A percentile compares a stretch with the other conserved stretches of the same genome.
These are phyloP conservation scores for Erethizon dorsatum DNA, from an alignment of 2,797 vertebrate genomes.

Conservation along the genomic window DNA sequence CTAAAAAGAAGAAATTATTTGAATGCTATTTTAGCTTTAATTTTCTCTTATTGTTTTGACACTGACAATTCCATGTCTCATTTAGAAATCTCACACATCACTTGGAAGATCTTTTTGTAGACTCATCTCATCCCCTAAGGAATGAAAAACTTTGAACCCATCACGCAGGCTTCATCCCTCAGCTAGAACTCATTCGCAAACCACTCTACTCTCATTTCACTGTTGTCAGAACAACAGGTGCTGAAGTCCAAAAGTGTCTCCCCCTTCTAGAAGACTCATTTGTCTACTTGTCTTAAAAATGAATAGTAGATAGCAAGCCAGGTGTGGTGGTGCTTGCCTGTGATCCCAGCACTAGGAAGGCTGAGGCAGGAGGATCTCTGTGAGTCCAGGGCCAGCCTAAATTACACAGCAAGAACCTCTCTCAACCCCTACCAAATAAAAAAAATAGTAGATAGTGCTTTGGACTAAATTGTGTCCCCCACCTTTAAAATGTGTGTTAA, in stretches of 20 bases:
- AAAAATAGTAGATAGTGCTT: neutral
- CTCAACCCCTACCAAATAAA: neutral
- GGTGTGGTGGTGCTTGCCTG: neutral
- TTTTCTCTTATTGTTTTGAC: slow-evolving; percentile 41
- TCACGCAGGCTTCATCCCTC: neutral
- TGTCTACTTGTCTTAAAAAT: neutral
- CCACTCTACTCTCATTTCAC: neutral
- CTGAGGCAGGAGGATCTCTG: neutral
- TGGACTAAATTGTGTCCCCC: neutral
- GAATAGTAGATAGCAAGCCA: neutral
- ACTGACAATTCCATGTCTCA: neutral
- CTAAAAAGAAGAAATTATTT: neutral
- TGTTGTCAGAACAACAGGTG: neutral
- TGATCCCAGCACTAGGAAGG: neutral
- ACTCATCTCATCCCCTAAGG: neutral
- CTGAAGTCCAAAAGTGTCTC: neutral
- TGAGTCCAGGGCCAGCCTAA: neutral
- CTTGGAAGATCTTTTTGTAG: neutral
- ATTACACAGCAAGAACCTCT: neutral
- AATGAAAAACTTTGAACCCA: neutral
- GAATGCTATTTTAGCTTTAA: neutral
- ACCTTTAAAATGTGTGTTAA: neutral
- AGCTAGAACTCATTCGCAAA: neutral
- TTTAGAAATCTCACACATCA: neutral
- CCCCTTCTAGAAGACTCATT: neutral